Evolutionary conservation across 2,888 invertebrate species (phyloP), one percentile per base, ranked within the genome.

Genomic region (Drosophila ustulata): DNA sequence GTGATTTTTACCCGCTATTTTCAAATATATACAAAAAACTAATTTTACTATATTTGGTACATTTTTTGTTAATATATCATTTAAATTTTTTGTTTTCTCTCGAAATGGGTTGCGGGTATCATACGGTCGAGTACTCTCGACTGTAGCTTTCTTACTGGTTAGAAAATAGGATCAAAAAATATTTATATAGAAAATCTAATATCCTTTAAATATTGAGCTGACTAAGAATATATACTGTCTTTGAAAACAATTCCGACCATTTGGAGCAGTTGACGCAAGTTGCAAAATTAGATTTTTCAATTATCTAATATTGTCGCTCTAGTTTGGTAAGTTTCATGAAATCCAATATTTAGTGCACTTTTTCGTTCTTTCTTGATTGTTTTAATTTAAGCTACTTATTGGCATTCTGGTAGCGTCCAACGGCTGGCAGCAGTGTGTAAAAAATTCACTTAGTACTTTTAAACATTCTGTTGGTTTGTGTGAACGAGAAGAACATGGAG

Each of bases 371-470:
- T 18, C 18, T 18, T 18, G 18, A 4, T 8, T 37, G 8, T 39
- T 41, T 41, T 28, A 37, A 58, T 58, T 49, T 7, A 9, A 41
- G 52, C 52, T 13, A 23, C n/a, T 25, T 55, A 32, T 53, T 53
- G 53, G 53, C 3, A 41, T 25, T 32, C 30, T 32, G 41, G 28
- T 11, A 28, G 6, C 49, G 39, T 9, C 5, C 61, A 46, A 56
- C 79, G 75, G 75, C 63, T 75, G 75, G 75, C 79, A 68, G 47
- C 62, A 51, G 43, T 18, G 18, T 11, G 7, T 13, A 11, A 34
- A n/a, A 49, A 39, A 32, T 39, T 39, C 23, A 43, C n/a, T 61
- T 25, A 63, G 46, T 30, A 55, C 47, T 56, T 47, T 51, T 5
- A 41, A 65, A 58, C 57, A 66, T 66, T 39, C 59, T 66, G 69